phyloP scores from a whole-genome alignment of 2,797 vertebrate genomes.

The Acridotheres tristis region DNA sequence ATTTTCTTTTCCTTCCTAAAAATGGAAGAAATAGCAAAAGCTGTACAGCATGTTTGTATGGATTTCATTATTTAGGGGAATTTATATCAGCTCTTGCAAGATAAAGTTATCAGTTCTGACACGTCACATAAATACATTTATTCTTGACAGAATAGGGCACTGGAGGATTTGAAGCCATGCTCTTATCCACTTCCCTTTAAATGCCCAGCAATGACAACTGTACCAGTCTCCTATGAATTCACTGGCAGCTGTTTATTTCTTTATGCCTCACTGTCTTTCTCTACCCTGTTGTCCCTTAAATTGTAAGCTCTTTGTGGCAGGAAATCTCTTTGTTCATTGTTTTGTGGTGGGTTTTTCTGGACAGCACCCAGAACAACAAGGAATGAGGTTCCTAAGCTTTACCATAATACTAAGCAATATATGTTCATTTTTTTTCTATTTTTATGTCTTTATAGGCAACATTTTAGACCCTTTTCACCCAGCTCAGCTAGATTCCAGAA shows the following conservation, averaged over 20 bases:
- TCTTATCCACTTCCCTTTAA: constrained; percentile 17
- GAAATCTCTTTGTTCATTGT: constrained; percentile 56
- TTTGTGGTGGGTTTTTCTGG: background rate
- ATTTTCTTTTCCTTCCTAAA: background rate
- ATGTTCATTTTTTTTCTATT: background rate
- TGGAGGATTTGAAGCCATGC: background rate
- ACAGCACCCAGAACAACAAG: background rate
- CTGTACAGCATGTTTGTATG: background rate
- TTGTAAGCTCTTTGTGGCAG: constrained; percentile 45
- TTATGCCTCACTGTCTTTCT: constrained; percentile 41
- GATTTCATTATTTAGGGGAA: background rate
- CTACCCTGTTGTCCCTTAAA: constrained; percentile 26
- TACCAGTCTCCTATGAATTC: constrained; percentile 51
- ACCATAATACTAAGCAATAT: background rate
- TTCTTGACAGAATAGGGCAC: background rate
- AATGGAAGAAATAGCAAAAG: background rate
- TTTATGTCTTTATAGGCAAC: constrained; percentile 73
- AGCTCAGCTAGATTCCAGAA: constrained; percentile 82
- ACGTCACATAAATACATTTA: background rate
- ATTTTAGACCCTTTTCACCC: constrained; percentile 84
- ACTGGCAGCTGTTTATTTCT: constrained; percentile 40
- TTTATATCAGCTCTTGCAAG: background rate
- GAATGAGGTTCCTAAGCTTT: background rate
- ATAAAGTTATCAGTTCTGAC: background rate
- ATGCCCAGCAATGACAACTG: constrained; percentile 24